A percentile compares a stretch with the other conserved stretches of the same genome.
Conservation (phyloP, 2,113 vertebrate species). For the Microcebus griseorufus region DNA sequence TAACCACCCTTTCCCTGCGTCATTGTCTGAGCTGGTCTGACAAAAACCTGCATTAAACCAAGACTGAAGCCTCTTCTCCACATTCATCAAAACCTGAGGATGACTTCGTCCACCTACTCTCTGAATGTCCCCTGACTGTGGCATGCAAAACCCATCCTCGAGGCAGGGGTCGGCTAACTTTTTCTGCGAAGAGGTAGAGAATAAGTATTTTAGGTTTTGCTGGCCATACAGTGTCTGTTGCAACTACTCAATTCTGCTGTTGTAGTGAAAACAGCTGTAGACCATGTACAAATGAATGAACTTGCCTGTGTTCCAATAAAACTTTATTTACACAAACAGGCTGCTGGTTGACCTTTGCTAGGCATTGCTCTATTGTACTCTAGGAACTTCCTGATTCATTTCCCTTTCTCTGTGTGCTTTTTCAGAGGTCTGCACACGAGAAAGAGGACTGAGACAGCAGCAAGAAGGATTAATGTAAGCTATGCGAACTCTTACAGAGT, state of each 20-base stretch:
- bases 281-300: neutral
- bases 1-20: neutral
- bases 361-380: neutral
- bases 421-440: neutral
- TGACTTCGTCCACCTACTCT: neutral
- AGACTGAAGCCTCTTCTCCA: neutral
- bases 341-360: neutral
- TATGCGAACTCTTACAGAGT: neutral
- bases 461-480: neutral
- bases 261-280: neutral
- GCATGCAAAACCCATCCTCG: neutral
- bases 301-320: neutral
- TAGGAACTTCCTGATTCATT: neutral
- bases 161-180: neutral
- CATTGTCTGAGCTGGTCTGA: neutral
- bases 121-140: neutral
- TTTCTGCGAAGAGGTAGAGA: neutral
- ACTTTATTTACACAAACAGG: slow-evolving; percentile 13
- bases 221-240: neutral
- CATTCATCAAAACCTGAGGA: neutral
- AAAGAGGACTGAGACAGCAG: neutral
- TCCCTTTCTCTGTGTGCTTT: neutral
- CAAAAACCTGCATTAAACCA: neutral
- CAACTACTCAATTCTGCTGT: neutral
- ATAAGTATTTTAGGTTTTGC: neutral